Percentiles rank a stretch among this genome's conserved stretches.
phyloP scores from a whole-genome alignment of 2,888 invertebrate genomes.

The Drosophila niveifrons region DNA sequence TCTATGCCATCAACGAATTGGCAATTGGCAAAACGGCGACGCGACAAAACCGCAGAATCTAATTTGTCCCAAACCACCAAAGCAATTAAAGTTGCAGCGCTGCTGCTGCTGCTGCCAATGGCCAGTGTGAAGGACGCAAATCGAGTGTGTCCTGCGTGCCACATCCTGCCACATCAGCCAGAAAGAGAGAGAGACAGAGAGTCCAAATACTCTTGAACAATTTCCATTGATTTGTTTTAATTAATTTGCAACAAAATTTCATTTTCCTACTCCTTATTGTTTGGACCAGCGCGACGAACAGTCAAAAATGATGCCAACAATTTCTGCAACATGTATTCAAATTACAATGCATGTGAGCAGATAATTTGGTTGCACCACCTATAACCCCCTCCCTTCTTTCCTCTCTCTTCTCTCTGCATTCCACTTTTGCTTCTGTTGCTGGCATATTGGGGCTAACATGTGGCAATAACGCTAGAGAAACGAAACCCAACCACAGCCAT shows the following conservation, averaged over 20 bases:
- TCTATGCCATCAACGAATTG: slow-evolving; percentile 30
- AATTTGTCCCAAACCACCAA: slow-evolving; percentile 80
- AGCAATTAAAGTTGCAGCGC: slow-evolving; percentile 81
- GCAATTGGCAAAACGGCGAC: slow-evolving; percentile 55
- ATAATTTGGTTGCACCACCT: slow-evolving; percentile 41
- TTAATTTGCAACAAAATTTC: slow-evolving; percentile 46
- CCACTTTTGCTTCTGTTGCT: slow-evolving; percentile 35
- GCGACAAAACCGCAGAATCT: slow-evolving; percentile 78
- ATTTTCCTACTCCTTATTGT: slow-evolving; percentile 11
- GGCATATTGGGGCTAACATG: slow-evolving; percentile 69
- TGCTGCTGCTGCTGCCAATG: slow-evolving; percentile 44
- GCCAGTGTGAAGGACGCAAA: slow-evolving; percentile 47
- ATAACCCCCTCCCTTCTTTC: accelerated
- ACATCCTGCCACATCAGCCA: neutral
- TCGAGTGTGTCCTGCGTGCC: slow-evolving; percentile 15
- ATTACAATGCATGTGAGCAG: slow-evolving; percentile 52
- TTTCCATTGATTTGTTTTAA: slow-evolving; percentile 52
- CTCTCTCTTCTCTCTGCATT: neutral
- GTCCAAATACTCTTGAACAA: slow-evolving; percentile 13
- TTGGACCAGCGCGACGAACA: neutral
- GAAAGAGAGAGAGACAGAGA: neutral
- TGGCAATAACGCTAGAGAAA: slow-evolving; percentile 40
- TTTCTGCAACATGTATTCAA: slow-evolving; percentile 38
- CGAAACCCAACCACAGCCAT: slow-evolving; percentile 50
- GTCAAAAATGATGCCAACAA: slow-evolving; percentile 26